Conservation (phyloP, 2,113 vertebrate species). For the Poecilia latipinna region DNA sequence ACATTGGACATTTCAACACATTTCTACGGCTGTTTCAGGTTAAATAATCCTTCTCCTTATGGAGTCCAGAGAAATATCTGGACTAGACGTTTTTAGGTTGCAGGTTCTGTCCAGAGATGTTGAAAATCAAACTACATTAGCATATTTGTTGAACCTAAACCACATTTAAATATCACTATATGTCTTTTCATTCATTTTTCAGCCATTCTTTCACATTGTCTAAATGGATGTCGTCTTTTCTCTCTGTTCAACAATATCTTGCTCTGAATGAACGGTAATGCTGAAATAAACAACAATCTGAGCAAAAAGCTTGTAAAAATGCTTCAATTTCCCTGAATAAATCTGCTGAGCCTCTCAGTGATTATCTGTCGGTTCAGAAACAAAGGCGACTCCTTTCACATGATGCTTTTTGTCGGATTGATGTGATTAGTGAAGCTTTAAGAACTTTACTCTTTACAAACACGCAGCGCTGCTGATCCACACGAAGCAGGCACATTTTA, state of each 20-base stretch:
- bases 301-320: neutral
- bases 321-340: neutral
- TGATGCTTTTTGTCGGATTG: neutral
- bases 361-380: conserved; percentile 6
- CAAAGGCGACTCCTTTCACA: neutral
- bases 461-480: neutral
- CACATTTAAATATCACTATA: neutral
- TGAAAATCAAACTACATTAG: neutral
- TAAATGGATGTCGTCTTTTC: neutral
- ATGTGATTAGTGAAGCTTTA: neutral
- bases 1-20: too few species aligned
- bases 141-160: neutral
- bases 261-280: neutral
- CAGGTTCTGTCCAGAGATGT: neutral
- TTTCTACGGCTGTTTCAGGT: too few species aligned
- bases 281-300: neutral
- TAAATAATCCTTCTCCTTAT: too few species aligned
- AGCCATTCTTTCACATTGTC: neutral
- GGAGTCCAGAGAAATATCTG: neutral
- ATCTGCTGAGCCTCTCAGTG: neutral
- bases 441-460: neutral
- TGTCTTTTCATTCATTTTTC: neutral
- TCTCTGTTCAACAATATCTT: neutral
- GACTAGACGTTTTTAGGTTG: neutral
- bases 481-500: conserved; percentile 43